Evolutionary conservation across 1,140 invertebrate species (phyloP), one percentile per base, ranked within the genome.

Genomic region (Cotesia chilonis): DNA sequence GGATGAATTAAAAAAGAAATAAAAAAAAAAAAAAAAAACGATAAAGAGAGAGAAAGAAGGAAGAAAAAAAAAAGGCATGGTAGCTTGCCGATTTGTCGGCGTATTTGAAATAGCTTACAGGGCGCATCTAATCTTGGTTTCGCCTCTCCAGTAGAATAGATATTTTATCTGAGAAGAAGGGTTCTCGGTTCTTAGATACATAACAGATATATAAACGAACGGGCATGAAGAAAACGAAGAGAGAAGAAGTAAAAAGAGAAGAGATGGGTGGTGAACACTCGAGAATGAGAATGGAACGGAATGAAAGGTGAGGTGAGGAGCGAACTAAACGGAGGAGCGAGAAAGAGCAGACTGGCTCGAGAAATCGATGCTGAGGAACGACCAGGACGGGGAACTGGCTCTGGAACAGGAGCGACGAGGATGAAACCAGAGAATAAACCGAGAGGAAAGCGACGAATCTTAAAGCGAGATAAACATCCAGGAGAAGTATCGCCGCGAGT

Each of bases 361-460:
- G 65, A 67, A 67, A 67, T 67, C 65, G 65, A 69, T 60, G 36
- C 10, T 28, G 52, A 35, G 28, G 65, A 55, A 55, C 17, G 65
- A 28, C 28, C 28, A 28, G 28, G 28, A 28, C 28, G 28, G 28
- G 28, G 28, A 59, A 65, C 28, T 3, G 28, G 3, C 2, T 3
- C 28, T 28, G 28, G 28, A 28, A 28, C 28, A 28, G 28, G 28
- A 28, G 28, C 28, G 28, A 28, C 1, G 28, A 28, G 28, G 28
- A 28, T 28, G 28, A 28, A 28, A 28, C 28, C 28, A 28, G 28
- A 65, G 9, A 65, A 10, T 38, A 14, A 63, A 63, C 10, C 37
- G 60, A 64, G 61, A 67, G n/a, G 38, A 67, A 67, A 12, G 28
- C 51, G 7, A 36, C n/a, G 63, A 37, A 37, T 61, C 60, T 41